Conservation (phyloP, 1,140 invertebrate genomes). For the Drosophila pachea region DNA sequence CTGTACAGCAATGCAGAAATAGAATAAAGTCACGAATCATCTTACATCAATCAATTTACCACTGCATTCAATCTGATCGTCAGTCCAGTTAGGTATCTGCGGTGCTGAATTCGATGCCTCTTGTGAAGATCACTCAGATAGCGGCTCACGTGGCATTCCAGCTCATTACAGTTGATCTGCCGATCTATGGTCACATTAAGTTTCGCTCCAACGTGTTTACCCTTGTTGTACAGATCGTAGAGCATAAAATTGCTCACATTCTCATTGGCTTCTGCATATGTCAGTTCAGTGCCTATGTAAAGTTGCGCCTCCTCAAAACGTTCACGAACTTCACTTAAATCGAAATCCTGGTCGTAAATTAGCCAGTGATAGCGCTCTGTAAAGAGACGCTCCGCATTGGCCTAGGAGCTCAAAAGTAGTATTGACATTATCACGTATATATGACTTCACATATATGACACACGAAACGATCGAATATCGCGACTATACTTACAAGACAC, state of each 20-base stretch:
- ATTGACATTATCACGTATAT: neutral
- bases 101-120: constrained; percentile 49
- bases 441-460: too few relatives aligned
- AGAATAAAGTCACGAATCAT: neutral
- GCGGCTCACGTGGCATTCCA: constrained; percentile 31
- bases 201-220: constrained; percentile 48
- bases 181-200: constrained; percentile 66
- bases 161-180: constrained; percentile 46
- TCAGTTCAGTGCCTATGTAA: constrained; percentile 53
- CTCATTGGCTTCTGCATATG: constrained; percentile 27
- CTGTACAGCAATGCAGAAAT: neutral
- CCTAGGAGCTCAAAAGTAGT: constrained; percentile 23
- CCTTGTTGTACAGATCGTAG: constrained; percentile 74
- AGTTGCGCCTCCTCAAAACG: constrained; percentile 45
- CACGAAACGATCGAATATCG: too few relatives aligned
- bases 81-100: constrained; percentile 53
- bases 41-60: constrained; percentile 23
- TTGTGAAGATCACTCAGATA: constrained; percentile 61
- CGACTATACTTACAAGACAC: too few relatives aligned
- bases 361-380: constrained; percentile 61
- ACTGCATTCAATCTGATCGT: constrained; percentile 52
- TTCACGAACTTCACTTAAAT: constrained; percentile 20
- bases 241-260: constrained; percentile 20
- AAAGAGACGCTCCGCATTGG: constrained; percentile 30
- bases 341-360: constrained; percentile 43